A percentile compares a stretch with the other conserved stretches of the same genome.
These are phyloP conservation scores for Drosophila barbarae DNA, from an alignment of 2,888 invertebrate genomes.

Conservation along the genomic window DNA sequence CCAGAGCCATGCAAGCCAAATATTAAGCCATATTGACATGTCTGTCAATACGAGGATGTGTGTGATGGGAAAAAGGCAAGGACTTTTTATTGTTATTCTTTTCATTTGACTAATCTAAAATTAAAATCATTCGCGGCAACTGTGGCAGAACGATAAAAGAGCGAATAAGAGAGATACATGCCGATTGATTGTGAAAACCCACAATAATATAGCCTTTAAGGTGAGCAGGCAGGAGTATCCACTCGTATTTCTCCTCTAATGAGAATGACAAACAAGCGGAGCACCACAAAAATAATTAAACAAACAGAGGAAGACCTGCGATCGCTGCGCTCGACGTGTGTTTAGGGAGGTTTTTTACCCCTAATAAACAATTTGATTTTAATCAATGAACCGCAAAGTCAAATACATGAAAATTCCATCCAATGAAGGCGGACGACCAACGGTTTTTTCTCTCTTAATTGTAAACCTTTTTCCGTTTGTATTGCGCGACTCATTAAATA, in stretches of 20 bases:
- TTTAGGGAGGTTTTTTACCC: conserved; percentile 36
- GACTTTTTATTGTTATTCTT: conserved; percentile 25
- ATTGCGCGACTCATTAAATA: conserved; percentile 53
- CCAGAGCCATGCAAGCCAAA: conserved; percentile 65
- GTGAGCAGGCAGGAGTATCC: neutral
- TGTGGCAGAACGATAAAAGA: conserved; percentile 48
- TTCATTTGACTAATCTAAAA: conserved; percentile 73
- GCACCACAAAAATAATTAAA: conserved; percentile 67
- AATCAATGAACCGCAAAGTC: conserved; percentile 74
- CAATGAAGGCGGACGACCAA: conserved; percentile 39
- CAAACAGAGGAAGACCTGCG: conserved; percentile 58
- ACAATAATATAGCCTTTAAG: conserved; percentile 9
- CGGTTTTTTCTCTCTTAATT: conserved; percentile 52
- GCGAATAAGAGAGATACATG: conserved; percentile 54
- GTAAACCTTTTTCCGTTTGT: conserved; percentile 59
- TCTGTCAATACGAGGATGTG: conserved; percentile 43
- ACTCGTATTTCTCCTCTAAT: conserved; percentile 52
- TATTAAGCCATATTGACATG: conserved; percentile 58
- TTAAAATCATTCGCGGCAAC: conserved; percentile 72
- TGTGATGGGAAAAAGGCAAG: conserved; percentile 40
- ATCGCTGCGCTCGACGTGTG: neutral
- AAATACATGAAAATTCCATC: conserved; percentile 63
- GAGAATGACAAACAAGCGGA: conserved; percentile 70
- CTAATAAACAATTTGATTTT: conserved; percentile 73
- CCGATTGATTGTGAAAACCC: conserved; percentile 51